Evolutionary conservation across 2,797 vertebrate species (phyloP).

Genomic region (Arctocebus calabarensis): DNA sequence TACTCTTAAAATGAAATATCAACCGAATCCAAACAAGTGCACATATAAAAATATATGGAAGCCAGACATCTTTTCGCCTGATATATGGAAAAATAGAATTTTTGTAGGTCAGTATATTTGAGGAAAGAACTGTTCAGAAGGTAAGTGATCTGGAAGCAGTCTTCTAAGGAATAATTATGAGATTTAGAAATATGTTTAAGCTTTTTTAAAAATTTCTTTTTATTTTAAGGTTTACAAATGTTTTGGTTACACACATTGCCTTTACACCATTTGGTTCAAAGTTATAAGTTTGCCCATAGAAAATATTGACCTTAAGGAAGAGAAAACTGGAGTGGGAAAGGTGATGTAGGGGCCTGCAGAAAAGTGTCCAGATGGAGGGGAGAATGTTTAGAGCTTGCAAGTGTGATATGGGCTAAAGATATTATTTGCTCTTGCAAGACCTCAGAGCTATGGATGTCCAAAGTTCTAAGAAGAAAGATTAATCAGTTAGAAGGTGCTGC

Average conservation of each 20-base stretch:
- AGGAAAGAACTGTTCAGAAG: not conserved
- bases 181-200: not conserved
- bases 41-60: not conserved
- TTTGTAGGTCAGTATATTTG: not conserved
- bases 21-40: not conserved
- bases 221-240: too few species aligned
- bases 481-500: not conserved
- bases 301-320: not conserved
- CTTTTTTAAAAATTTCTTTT: too few species aligned
- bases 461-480: not conserved
- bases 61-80: not conserved
- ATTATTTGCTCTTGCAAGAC: not conserved
- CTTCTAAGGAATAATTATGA: not conserved
- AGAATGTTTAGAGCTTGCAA: not conserved
- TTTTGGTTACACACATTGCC: too few species aligned
- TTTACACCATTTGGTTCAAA: too few species aligned
- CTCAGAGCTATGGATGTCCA: not conserved
- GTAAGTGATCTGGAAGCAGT: not conserved
- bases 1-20: not conserved
- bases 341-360: not conserved
- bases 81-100: not conserved
- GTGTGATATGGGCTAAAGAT: not conserved
- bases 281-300: too few species aligned
- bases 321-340: not conserved
- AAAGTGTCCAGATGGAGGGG: not conserved